These are phyloP conservation scores for Chinchilla lanigera DNA, from an alignment of 2,113 vertebrate genomes.

Conservation along the genomic window DNA sequence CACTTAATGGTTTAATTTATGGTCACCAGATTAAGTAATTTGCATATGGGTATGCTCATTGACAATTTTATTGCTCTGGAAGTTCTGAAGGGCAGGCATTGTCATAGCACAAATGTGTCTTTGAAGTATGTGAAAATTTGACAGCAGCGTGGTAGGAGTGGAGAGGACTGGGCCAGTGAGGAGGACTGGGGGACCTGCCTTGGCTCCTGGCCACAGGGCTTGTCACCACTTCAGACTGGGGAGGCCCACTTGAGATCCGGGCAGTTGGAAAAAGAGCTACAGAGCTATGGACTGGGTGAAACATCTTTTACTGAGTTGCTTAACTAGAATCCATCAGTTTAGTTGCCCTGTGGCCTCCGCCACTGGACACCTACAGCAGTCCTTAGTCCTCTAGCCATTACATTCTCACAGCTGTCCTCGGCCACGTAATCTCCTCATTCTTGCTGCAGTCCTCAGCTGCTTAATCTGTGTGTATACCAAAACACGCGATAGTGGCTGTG, in stretches of 20 bases:
- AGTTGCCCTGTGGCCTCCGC: background rate
- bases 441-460: background rate
- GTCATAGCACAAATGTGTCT: background rate
- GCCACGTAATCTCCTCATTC: background rate
- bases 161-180: background rate
- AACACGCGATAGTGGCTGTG: background rate
- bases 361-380: background rate
- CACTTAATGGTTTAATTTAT: background rate
- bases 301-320: background rate
- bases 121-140: background rate
- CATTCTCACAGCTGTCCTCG: background rate
- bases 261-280: background rate
- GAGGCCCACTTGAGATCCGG: background rate
- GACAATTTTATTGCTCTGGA: conserved; percentile 3
- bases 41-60: background rate
- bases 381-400: background rate
- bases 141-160: background rate
- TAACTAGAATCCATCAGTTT: background rate
- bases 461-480: background rate
- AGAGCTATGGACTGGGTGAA: background rate
- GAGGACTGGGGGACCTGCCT: background rate
- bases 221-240: background rate
- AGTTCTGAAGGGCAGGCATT: background rate
- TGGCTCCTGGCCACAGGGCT: background rate
- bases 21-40: background rate